phyloP scores from a whole-genome alignment of 1,140 invertebrate species.

The Drosophila pruinosa region DNA sequence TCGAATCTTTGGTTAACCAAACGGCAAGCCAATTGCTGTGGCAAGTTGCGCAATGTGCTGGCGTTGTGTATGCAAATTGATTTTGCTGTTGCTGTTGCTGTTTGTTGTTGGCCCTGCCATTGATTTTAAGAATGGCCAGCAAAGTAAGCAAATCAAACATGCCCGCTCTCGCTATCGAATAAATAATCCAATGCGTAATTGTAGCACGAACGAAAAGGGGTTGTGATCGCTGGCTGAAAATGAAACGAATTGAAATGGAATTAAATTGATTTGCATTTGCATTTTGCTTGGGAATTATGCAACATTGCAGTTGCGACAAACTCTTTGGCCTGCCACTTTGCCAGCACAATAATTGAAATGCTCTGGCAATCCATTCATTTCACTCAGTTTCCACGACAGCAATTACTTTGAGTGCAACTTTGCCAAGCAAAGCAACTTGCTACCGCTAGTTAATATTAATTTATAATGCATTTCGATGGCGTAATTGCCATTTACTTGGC shows the following conservation, averaged over 20 bases:
- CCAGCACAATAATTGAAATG: conserved; percentile 3
- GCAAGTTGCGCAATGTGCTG: conserved; percentile 40
- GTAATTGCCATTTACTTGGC: too few species aligned
- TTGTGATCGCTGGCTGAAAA: neutral
- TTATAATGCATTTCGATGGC: too few species aligned
- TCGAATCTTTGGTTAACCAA: neutral
- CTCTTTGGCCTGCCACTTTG: too few species aligned
- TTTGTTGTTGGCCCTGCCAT: conserved; percentile 18
- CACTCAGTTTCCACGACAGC: too few species aligned
- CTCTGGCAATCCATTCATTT: conserved; percentile 10
- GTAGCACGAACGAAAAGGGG: neutral
- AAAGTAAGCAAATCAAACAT: conserved; percentile 54
- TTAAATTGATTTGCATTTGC: conserved; percentile 54
- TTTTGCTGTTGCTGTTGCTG: conserved; percentile 48
- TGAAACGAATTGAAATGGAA: conserved; percentile 36
- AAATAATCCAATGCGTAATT: conserved; percentile 41
- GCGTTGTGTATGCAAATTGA: conserved; percentile 58
- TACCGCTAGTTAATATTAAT: too few species aligned
- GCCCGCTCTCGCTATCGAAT: conserved; percentile 33
- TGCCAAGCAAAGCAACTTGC: too few species aligned
- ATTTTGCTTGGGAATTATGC: conserved; percentile 22
- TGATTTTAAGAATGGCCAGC: conserved; percentile 8
- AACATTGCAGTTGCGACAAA: conserved; percentile 15
- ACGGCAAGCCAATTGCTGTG: neutral
- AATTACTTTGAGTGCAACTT: conserved; percentile 10